Conservation (phyloP, 2,113 vertebrate genomes). For the Poecile atricapillus region DNA sequence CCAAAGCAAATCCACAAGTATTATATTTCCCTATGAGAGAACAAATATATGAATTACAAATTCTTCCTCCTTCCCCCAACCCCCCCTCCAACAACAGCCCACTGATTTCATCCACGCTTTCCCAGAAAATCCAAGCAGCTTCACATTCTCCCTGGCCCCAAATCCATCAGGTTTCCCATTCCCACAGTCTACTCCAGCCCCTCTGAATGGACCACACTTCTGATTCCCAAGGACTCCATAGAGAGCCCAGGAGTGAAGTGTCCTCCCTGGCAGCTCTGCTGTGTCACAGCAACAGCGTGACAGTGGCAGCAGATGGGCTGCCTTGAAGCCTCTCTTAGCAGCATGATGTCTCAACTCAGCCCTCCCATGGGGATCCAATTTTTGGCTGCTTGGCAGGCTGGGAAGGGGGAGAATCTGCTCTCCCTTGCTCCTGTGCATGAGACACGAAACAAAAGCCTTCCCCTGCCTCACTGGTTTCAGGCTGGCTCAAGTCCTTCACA, state of each 20-base stretch:
- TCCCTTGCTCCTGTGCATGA: neutral
- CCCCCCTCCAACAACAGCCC: neutral
- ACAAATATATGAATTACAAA: slow-evolving; percentile 31
- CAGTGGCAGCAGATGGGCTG: neutral
- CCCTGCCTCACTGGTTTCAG: neutral
- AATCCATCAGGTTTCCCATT: slow-evolving; percentile 17
- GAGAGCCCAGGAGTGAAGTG: neutral
- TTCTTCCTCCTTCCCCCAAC: neutral
- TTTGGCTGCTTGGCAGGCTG: neutral
- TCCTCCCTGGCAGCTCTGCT: neutral
- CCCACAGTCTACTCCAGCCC: neutral
- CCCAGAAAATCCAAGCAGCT: slow-evolving; percentile 50
- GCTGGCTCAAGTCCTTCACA: neutral
- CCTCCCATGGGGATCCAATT: neutral
- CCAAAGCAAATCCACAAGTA: slow-evolving; percentile 39
- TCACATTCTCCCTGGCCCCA: slow-evolving; percentile 56
- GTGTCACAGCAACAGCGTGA: neutral
- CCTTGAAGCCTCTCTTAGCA: neutral
- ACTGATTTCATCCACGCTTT: slow-evolving; percentile 45
- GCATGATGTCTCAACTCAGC: neutral
- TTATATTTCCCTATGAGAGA: slow-evolving; percentile 47
- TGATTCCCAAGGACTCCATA: neutral
- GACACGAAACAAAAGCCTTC: neutral
- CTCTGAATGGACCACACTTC: neutral
- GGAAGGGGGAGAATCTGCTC: neutral